Evolutionary conservation across 2,888 invertebrate genomes (phyloP).

Genomic region (Germaria angustata): DNA sequence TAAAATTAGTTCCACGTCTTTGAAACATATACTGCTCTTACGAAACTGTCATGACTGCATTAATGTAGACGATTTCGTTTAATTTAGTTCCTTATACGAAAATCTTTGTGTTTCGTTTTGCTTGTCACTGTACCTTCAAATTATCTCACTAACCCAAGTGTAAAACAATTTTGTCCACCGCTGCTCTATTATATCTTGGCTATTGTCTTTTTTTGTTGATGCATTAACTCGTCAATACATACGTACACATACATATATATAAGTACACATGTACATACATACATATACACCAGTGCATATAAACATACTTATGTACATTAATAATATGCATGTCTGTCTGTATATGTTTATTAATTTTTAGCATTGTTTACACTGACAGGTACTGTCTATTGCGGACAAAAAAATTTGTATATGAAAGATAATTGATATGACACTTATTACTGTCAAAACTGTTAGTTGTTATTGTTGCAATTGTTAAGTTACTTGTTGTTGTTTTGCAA

Average conservation of each 20-base stretch:
- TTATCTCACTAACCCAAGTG: too few species aligned
- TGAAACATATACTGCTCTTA: too few species aligned
- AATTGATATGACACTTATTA: slow-evolving; percentile 55
- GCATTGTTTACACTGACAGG: neutral
- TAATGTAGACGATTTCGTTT: too few species aligned
- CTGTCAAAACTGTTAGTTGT: slow-evolving; percentile 46
- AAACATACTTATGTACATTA: neutral
- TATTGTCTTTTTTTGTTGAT: slow-evolving; percentile 16
- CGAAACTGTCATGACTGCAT: too few species aligned
- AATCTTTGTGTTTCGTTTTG: too few species aligned
- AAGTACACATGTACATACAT: too few species aligned
- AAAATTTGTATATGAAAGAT: slow-evolving; percentile 48
- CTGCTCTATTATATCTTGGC: neutral
- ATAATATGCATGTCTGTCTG: neutral
- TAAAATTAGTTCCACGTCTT: too few species aligned
- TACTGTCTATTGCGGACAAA: slow-evolving; percentile 10
- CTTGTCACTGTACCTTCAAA: too few species aligned
- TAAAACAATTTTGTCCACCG: too few species aligned
- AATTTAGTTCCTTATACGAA: too few species aligned
- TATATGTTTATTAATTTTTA: neutral
- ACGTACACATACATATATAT: too few species aligned
- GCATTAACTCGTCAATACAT: neutral
- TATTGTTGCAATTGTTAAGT: slow-evolving; percentile 49
- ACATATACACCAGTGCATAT: too few species aligned
- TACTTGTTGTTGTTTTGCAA: slow-evolving; percentile 14